Base-by-base conservation (phyloP, 2,888 invertebrate species). In the Brenthis daphne region DNA sequence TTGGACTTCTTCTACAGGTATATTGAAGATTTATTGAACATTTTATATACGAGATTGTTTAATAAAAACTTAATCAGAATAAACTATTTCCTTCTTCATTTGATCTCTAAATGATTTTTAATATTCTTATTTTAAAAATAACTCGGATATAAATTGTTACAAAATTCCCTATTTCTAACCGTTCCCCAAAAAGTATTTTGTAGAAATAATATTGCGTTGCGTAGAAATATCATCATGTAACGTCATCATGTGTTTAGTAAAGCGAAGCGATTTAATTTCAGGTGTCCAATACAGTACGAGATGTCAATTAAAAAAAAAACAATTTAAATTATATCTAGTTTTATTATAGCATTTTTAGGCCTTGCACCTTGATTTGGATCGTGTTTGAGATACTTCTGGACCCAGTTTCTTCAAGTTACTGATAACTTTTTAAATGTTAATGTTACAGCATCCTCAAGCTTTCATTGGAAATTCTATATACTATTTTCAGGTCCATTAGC, bases 1-100 rank as follows among this genome's bases (percentile, higher is more conserved):
- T 54, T 92, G 92, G 92, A 86, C 86, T n/a, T 74, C 85, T 56
- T 79, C 85, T 54, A 82, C 87, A 88, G 88, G 88, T 88, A 88
- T 73, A 81, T 83, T 80, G 80, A 83, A 81, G 83, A 85, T 79
- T 80, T 78, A 76, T 74, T 77, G 78, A 75, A 20, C 29, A 43
- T 37, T 73, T 75, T 74, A 73, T 75, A 75, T 69, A 68, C 72
- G 79, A 80, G 78, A 79, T 77, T 70, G 75, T 71, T 73, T 43
- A 43, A 78, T 76, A 74, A n/a, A 58, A 48, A 48, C 14, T 13
- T 1, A 8, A 43, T 43, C 8, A 43, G 37, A 43, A 43, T 8
- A 11, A 43, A 11, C 37, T 43, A 43, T 11, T 43, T 43, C 11
- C 3, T 43, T 43, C 8, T 43, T 43, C 37, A 43, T 43, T 43